These are phyloP conservation scores for Pogonus chalceus DNA, from an alignment of 1,140 invertebrate species.

Conservation along the genomic window DNA sequence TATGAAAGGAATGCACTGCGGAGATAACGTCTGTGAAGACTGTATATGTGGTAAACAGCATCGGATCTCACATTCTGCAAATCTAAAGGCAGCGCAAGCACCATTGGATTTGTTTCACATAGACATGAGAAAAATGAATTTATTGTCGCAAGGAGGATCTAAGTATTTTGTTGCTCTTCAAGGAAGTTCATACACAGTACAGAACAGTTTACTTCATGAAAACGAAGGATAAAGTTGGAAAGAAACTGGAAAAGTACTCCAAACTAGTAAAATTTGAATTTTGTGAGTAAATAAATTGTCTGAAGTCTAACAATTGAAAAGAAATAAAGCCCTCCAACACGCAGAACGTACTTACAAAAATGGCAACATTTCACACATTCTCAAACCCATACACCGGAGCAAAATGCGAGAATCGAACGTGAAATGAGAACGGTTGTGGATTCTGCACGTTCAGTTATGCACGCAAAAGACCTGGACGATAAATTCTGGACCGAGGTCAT, in stretches of 20 bases:
- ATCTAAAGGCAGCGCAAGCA: no score
- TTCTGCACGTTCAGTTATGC: constrained; percentile 10
- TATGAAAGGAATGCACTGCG: constrained; percentile 23
- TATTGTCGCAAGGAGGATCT: constrained; percentile 24
- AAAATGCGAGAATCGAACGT: constrained; percentile 36
- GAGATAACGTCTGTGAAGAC: no score
- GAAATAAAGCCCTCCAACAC: no score
- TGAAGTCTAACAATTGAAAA: no score
- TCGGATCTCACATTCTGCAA: no score
- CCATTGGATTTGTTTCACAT: constrained; percentile 28
- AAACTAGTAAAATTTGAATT: constrained; percentile 23
- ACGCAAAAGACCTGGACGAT: neutral
- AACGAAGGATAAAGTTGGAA: constrained; percentile 24
- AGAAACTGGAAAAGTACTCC: constrained; percentile 25
- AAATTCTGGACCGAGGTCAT: neutral
- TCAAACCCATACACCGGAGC: constrained; percentile 27
- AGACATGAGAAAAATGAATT: constrained; percentile 32
- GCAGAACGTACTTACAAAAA: constrained; percentile 24
- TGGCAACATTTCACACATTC: constrained; percentile 21
- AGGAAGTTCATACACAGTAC: constrained; percentile 34
- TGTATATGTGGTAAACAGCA: no score
- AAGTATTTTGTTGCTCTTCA: no score
- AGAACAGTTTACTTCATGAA: constrained; percentile 24
- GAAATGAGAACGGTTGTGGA: constrained; percentile 33
- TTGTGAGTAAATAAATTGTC: constrained; percentile 23